phyloP scores from a whole-genome alignment of 1,140 invertebrate genomes.

The Hermatobates lingyangjiaoensis region DNA sequence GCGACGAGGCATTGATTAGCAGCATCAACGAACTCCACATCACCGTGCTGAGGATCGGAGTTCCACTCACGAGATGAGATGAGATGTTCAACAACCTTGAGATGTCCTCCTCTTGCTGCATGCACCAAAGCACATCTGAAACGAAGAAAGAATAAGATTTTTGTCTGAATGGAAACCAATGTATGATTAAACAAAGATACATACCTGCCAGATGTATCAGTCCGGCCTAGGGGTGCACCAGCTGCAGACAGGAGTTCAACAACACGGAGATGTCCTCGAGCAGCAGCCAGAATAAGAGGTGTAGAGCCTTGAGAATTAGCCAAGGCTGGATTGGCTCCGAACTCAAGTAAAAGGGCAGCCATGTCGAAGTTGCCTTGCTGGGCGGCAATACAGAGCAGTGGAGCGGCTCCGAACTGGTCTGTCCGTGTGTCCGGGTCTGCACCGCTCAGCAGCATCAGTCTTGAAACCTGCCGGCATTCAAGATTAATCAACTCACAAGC shows the following conservation, averaged over 20 bases:
- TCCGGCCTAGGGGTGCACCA: constrained; percentile 53
- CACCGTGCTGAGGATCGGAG: constrained; percentile 18
- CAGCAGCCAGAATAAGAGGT: constrained; percentile 55
- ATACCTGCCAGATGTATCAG: constrained; percentile 58
- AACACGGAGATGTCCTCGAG: constrained; percentile 56
- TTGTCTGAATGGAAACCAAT: neutral
- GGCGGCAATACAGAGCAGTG: constrained; percentile 71
- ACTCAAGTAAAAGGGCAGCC: constrained; percentile 73
- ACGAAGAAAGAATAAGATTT: neutral
- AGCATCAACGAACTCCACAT: constrained; percentile 34
- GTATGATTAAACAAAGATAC: neutral
- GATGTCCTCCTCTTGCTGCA: constrained; percentile 65
- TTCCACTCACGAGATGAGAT: constrained; percentile 60
- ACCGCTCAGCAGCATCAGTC: constrained; percentile 73
- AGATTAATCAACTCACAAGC: too few species aligned
- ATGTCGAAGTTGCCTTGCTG: constrained; percentile 74
- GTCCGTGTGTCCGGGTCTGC: constrained; percentile 71
- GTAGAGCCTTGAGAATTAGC: constrained; percentile 75
- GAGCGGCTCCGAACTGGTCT: constrained; percentile 60
- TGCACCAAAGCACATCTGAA: constrained; percentile 60
- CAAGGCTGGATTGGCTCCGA: constrained; percentile 75
- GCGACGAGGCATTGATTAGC: constrained; percentile 75
- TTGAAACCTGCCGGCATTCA: constrained; percentile 60
- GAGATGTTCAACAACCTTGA: constrained; percentile 67
- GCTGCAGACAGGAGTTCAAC: constrained; percentile 50